Conservation (phyloP, 2,797 vertebrate genomes). For the Hapalemur alaotrensis region DNA sequence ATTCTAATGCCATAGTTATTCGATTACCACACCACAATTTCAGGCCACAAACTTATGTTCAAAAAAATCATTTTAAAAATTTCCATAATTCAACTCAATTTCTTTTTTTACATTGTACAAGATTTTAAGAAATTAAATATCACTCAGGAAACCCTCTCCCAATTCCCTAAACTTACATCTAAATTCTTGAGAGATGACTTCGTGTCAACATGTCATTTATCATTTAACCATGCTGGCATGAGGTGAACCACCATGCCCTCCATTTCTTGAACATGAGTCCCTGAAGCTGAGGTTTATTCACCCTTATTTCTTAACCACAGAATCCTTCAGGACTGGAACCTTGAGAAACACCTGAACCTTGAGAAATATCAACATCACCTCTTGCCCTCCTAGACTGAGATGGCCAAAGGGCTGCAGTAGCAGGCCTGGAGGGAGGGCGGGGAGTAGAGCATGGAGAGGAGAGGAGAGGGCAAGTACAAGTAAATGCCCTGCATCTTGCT, state of each 20-base stretch:
- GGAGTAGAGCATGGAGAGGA: neutral
- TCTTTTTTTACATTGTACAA: neutral
- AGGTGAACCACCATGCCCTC: neutral
- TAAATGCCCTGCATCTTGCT: neutral
- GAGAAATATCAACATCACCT: neutral
- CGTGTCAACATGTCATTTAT: neutral
- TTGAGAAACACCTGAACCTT: neutral
- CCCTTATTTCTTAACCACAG: neutral
- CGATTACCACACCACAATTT: neutral
- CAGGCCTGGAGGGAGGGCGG: conserved; percentile 34
- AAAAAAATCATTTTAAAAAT: neutral
- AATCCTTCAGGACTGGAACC: neutral
- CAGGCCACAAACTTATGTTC: neutral
- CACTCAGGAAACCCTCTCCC: neutral
- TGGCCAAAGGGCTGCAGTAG: neutral
- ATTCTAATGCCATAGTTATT: neutral
- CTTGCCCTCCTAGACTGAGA: neutral
- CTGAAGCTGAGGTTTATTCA: neutral
- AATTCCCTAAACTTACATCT: neutral
- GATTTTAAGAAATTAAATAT: neutral
- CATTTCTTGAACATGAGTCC: neutral
- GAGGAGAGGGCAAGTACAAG: accelerated
- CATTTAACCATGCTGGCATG: neutral
- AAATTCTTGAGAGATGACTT: neutral
- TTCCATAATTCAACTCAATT: neutral